phyloP scores from a whole-genome alignment of 2,113 vertebrate genomes.

The Serilophus lunatus region DNA sequence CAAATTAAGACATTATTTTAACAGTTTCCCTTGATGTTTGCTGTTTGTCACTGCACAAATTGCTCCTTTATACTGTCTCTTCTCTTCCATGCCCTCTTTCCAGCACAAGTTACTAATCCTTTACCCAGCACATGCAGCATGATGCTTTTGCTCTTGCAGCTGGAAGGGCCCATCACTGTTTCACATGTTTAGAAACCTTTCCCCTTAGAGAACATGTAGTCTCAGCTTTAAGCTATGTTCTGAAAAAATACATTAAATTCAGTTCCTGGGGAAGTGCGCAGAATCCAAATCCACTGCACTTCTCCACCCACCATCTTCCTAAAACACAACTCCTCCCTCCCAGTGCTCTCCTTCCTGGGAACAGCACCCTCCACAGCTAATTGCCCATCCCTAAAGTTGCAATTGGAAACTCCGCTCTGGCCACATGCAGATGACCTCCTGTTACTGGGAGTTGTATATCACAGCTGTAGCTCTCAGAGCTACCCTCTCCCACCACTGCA shows the following conservation, averaged over 20 bases:
- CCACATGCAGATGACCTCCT: not conserved
- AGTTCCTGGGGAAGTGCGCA: not conserved
- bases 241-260: not conserved
- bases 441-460: not conserved
- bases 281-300: not conserved
- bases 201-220: not conserved
- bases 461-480: not conserved
- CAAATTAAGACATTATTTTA: not conserved
- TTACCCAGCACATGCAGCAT: accelerated
- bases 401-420: not conserved
- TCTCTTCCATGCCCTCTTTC: not conserved
- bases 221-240: not conserved
- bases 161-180: not conserved
- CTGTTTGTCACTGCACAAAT: not conserved
- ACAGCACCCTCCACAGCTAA: not conserved
- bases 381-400: not conserved
- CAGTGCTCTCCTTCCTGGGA: accelerated
- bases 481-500: not conserved
- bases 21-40: not conserved
- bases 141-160: not conserved
- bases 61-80: not conserved
- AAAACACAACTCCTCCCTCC: not conserved
- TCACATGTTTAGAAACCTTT: not conserved
- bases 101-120: not conserved
- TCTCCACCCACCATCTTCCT: not conserved